A percentile compares a stretch with the other conserved stretches of the same genome.
Conservation (phyloP, 2,113 vertebrate genomes). For the Platichthys flesus region DNA sequence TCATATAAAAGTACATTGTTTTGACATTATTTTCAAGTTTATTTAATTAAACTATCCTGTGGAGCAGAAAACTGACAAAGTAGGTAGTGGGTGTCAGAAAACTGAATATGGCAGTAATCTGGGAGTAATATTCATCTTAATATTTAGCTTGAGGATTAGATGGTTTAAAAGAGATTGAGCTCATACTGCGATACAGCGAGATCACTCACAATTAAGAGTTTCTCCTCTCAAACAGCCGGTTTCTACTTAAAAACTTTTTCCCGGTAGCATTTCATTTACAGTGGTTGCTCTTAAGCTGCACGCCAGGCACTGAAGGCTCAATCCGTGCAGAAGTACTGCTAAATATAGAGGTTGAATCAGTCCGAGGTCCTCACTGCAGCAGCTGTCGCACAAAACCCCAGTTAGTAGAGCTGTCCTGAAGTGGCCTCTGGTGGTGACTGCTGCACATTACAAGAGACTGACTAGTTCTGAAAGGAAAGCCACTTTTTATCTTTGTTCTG, state of each 20-base stretch:
- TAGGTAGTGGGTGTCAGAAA: no score
- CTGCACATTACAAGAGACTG: slow-evolving; percentile 1
- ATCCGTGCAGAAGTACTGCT: slow-evolving; percentile 5
- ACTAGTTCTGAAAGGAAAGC: no score
- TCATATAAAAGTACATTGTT: no score
- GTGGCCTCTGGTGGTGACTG: slow-evolving; percentile 46
- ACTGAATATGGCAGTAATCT: neutral
- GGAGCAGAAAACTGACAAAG: no score
- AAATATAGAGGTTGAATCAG: slow-evolving; percentile 30
- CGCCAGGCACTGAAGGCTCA: slow-evolving; percentile 2
- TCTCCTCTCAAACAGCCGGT: slow-evolving; percentile 8
- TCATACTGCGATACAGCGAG: neutral
- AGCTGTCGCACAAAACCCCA: slow-evolving; percentile 26
- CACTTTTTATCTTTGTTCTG: no score
- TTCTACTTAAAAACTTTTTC: slow-evolving; percentile 14
- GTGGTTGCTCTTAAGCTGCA: slow-evolving; percentile 19
- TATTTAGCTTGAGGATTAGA: neutral
- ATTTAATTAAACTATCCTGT: no score
- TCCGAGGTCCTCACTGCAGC: slow-evolving; percentile 7
- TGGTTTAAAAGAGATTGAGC: neutral
- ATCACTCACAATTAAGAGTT: slow-evolving; percentile 2
- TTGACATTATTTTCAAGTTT: no score
- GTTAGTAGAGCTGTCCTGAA: neutral
- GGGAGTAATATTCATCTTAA: neutral
- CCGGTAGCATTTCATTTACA: slow-evolving; percentile 7